Conservation (phyloP, 37 sponge, comb jelly and placozoan genomes). For the Chondrosia reniformis region DNA sequence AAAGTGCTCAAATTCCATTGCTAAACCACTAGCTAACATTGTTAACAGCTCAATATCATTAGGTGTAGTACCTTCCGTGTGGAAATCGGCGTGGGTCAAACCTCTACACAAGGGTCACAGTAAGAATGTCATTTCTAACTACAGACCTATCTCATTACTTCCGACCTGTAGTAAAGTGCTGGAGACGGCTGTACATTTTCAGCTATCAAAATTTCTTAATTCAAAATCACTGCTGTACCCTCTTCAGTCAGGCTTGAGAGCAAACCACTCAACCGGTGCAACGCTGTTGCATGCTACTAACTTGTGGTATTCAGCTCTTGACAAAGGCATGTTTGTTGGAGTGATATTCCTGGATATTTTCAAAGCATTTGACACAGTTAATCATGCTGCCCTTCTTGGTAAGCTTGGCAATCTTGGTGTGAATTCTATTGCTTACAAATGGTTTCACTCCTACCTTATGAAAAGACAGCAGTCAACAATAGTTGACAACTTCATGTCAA, state of each 20-base stretch:
- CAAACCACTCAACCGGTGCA: neutral
- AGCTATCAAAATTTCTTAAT: neutral
- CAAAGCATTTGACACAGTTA: neutral
- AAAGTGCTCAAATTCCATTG: neutral
- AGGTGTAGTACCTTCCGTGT: neutral
- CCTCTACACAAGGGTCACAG: neutral
- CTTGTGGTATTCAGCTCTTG: neutral
- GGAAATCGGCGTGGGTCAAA: neutral
- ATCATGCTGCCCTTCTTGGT: neutral
- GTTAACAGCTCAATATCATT: neutral
- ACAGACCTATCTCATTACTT: neutral
- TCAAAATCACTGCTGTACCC: neutral
- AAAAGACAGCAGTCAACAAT: neutral
- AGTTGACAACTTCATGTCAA: neutral
- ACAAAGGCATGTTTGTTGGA: neutral
- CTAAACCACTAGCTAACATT: neutral
- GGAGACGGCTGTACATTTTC: neutral
- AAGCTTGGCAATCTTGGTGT: neutral
- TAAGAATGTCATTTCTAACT: neutral
- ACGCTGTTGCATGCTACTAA: neutral
- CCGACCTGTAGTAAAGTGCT: neutral
- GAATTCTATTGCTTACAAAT: neutral
- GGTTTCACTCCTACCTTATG: neutral
- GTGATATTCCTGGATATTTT: conserved; percentile 3
- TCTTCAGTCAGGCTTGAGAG: neutral